Percentiles rank a stretch among this genome's conserved stretches.
phyloP scores from a whole-genome alignment of 2,797 vertebrate genomes.

The Yasuhikotakia modesta region DNA sequence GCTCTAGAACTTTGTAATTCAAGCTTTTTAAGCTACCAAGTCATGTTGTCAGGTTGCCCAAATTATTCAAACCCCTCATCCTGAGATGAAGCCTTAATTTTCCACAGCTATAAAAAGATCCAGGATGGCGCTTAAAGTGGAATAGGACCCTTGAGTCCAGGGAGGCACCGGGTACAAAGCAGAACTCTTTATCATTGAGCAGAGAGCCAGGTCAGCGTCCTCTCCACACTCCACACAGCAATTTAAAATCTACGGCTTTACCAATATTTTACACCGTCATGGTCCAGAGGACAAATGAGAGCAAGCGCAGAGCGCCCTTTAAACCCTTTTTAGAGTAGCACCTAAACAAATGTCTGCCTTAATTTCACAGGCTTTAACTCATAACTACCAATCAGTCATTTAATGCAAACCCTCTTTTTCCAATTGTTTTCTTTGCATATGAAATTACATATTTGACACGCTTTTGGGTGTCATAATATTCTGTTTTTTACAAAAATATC shows the following conservation, averaged over 20 bases:
- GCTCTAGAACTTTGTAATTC: slow-evolving; percentile 30
- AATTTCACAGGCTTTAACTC: neutral
- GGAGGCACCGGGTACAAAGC: slow-evolving; percentile 47
- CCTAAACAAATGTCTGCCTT: neutral
- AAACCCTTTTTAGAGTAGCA: slow-evolving; percentile 25
- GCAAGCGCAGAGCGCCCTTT: neutral
- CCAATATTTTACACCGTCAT: slow-evolving; percentile 25
- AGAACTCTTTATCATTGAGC: slow-evolving; percentile 55
- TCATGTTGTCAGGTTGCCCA: slow-evolving; percentile 31
- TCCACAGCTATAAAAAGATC: slow-evolving; percentile 52
- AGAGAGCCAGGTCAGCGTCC: slow-evolving; percentile 49
- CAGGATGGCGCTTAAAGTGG: slow-evolving; percentile 53
- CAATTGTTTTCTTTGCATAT: no score
- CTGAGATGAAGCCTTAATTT: slow-evolving; percentile 32
- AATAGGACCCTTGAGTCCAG: slow-evolving; percentile 56
- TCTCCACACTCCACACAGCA: slow-evolving; percentile 40
- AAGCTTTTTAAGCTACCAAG: slow-evolving; percentile 34
- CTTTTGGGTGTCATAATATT: no score
- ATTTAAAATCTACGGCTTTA: slow-evolving; percentile 30
- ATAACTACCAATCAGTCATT: neutral
- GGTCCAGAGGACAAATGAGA: slow-evolving; percentile 22
- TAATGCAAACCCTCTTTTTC: neutral
- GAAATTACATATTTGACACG: no score
- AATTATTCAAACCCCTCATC: slow-evolving; percentile 44
- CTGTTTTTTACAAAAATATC: no score